A percentile compares a stretch with the other conserved stretches of the same genome.
Conservation (phyloP, 2,797 vertebrate genomes). For the Pseudopleuronectes americanus region DNA sequence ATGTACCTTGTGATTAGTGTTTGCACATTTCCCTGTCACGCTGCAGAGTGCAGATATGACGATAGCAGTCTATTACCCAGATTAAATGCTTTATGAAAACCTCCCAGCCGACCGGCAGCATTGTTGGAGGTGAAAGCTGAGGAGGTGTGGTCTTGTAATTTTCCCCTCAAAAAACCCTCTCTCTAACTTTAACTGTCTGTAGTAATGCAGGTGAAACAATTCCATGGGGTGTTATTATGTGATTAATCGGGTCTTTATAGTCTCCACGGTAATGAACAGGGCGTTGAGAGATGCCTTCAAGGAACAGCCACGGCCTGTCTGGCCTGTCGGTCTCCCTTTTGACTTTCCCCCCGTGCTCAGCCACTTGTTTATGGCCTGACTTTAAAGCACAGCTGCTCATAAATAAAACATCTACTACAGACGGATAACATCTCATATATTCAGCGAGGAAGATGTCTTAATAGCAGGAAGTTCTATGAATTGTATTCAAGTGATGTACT, state of each 20-base stretch:
- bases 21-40: conserved; percentile 41
- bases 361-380: conserved; percentile 58
- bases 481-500: conserved; percentile 58
- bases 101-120: conserved; percentile 23
- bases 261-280: conserved; percentile 34
- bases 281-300: conserved; percentile 35
- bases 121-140: conserved; percentile 19
- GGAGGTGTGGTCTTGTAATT: conserved; percentile 6
- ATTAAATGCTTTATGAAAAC: conserved; percentile 47
- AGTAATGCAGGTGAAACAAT: conserved; percentile 53
- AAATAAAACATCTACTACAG: conserved; percentile 65
- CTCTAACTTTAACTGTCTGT: conserved; percentile 40
- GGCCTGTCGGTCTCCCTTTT: conserved; percentile 35
- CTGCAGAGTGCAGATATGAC: conserved; percentile 20
- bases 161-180: conserved; percentile 18
- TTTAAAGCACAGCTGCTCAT: conserved; percentile 61
- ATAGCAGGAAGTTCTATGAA: conserved; percentile 58
- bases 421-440: conserved; percentile 54
- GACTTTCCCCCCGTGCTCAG: conserved; percentile 38
- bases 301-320: conserved; percentile 25
- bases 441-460: conserved; percentile 52
- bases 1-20: conserved; percentile 63
- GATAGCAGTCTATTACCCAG: conserved; percentile 27
- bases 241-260: conserved; percentile 68
- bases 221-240: conserved; percentile 58